These are phyloP conservation scores for Pseudomyrmex concolor DNA, from an alignment of 1,140 invertebrate genomes.

Conservation along the genomic window DNA sequence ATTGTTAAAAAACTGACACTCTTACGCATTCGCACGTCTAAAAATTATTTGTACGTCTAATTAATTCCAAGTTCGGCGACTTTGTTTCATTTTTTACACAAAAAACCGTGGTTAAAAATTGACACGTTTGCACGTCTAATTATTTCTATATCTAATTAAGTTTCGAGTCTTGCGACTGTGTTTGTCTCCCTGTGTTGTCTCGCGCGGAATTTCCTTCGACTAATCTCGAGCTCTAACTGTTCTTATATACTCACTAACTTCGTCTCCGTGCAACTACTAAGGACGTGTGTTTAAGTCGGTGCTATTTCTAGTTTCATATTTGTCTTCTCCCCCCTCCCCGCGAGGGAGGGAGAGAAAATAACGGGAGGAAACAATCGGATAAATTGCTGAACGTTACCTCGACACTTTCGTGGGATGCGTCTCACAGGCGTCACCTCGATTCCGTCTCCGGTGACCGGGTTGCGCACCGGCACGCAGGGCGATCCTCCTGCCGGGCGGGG, in stretches of 20 bases:
- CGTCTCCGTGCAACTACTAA: background rate
- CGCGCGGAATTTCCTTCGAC: background rate
- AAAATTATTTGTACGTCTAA: too few relatives aligned
- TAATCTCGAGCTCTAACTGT: too few relatives aligned
- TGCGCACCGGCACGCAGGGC: conserved; percentile 83
- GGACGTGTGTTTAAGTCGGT: background rate
- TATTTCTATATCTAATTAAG: too few relatives aligned
- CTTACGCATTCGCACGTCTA: background rate
- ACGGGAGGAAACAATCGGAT: conserved; percentile 34
- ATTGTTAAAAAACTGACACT: background rate
- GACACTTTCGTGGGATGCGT: conserved; percentile 82
- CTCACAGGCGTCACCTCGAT: conserved; percentile 83
- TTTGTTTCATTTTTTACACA: too few relatives aligned
- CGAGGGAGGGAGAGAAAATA: background rate
- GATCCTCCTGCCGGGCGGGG: conserved; percentile 80
- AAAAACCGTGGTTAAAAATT: too few relatives aligned
- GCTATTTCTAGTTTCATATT: background rate
- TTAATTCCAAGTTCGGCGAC: too few relatives aligned
- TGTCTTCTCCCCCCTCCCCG: background rate
- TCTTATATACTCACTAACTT: too few relatives aligned
- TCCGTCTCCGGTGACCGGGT: conserved; percentile 87
- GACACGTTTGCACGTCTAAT: too few relatives aligned
- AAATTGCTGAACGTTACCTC: conserved; percentile 80
- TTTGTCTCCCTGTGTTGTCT: background rate
- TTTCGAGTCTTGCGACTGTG: too few relatives aligned